A percentile compares a stretch with the other conserved stretches of the same genome.
phyloP scores from a whole-genome alignment of 2,888 invertebrate genomes.

The Steinernema hermaphroditum region DNA sequence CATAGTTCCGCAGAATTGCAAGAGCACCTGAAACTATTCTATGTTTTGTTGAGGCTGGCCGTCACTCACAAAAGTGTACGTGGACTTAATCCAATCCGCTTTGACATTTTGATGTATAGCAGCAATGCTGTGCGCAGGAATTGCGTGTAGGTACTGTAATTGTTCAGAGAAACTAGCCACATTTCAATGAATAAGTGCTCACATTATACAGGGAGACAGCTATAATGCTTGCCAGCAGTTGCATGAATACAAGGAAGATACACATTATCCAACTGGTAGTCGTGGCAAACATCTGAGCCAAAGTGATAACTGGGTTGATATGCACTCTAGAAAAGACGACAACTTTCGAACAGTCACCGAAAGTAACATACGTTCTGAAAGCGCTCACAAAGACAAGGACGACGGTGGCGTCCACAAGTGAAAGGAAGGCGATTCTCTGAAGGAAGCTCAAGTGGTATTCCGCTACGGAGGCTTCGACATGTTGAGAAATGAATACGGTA shows the following conservation, averaged over 20 bases:
- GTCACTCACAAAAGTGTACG: background rate
- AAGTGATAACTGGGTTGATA: background rate
- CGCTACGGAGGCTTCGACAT: background rate
- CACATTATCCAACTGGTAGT: slow-evolving; percentile 17
- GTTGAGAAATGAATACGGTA: slow-evolving; percentile 7
- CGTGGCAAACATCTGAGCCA: slow-evolving; percentile 13
- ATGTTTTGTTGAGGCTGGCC: background rate
- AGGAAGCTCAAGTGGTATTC: slow-evolving; percentile 17
- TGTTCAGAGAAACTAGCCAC: background rate
- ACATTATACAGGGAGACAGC: slow-evolving; percentile 22
- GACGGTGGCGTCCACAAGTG: background rate
- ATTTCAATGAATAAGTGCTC: background rate
- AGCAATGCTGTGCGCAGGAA: background rate
- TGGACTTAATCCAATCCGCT: background rate
- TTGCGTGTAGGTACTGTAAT: background rate
- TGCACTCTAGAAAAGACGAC: background rate
- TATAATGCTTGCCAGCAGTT: background rate
- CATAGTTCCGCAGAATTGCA: slow-evolving; percentile 11
- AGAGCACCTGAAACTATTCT: background rate
- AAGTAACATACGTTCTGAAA: slow-evolving; percentile 11
- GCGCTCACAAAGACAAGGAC: slow-evolving; percentile 17
- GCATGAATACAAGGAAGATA: background rate
- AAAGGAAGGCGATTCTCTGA: slow-evolving; percentile 5
- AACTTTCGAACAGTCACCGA: too few relatives aligned
- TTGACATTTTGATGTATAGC: background rate